These are phyloP conservation scores for Micrastur ruficollis DNA, from an alignment of 2,797 vertebrate species.

Conservation along the genomic window DNA sequence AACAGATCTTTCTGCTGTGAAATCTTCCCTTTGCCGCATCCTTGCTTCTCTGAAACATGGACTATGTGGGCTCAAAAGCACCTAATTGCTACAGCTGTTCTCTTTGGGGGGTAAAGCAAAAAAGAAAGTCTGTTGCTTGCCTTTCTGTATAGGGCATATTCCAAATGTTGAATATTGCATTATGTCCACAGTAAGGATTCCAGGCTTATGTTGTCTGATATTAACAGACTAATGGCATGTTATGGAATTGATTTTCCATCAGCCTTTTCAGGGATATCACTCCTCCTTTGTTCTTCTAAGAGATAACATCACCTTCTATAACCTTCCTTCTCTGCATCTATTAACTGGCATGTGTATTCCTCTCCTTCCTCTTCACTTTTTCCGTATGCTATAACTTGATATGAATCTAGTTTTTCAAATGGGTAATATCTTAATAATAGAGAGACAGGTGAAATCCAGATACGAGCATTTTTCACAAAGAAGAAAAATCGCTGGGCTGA, in stretches of 20 bases:
- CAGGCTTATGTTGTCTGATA: slow-evolving; percentile 36
- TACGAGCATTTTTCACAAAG: not conserved
- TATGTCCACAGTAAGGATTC: not conserved
- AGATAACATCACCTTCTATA: slow-evolving; percentile 24
- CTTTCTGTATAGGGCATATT: not conserved
- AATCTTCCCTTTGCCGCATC: not conserved
- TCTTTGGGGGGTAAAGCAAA: not conserved
- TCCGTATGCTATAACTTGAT: not conserved
- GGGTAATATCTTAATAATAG: not conserved
- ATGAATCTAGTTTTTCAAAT: not conserved
- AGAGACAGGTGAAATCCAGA: not conserved
- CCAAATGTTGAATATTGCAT: slow-evolving; percentile 6
- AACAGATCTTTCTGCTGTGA: slow-evolving; percentile 35
- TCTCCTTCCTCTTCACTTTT: not conserved
- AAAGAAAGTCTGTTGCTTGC: not conserved
- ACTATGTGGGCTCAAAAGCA: not conserved
- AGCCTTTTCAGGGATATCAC: slow-evolving; percentile 9
- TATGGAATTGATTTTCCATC: slow-evolving; percentile 53
- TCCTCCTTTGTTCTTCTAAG: slow-evolving; percentile 57
- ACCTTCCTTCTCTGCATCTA: not conserved
- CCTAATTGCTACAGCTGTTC: not conserved
- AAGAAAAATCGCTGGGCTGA: not conserved
- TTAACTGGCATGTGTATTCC: not conserved
- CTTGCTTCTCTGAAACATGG: not conserved
- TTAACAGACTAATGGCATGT: slow-evolving; percentile 37